Base-by-base conservation (phyloP, 2,113 vertebrate species). In the Pseudorectes ferrugineus region DNA sequence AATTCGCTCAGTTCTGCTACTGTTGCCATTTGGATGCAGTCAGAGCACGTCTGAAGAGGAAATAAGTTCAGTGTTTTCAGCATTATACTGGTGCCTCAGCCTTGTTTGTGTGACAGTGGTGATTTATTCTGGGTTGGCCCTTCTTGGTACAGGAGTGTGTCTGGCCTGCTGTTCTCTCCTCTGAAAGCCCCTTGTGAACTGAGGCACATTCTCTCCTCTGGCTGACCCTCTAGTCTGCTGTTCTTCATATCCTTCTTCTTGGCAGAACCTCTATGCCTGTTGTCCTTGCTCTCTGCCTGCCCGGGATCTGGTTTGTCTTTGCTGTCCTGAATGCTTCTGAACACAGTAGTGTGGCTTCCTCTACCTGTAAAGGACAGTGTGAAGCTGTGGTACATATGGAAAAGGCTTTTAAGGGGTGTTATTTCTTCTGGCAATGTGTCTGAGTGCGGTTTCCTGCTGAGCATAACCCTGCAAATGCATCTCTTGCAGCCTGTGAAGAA, bases 401-500 rank as follows among this genome's bases (percentile, higher is more conserved):
- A 54, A 36, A 45, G n/a, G 13, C 25, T 76, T 70, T 38, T 10
- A 28, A 15, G 25, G 23, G 26, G 2, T 31, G 49, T 17, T 78
- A 8, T 29, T 74, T 78, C 67, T 40, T 71, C 8, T 54, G 57
- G 29, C 22, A 31, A 7, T 24, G 9, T 21, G 22, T 51, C 22
- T 3, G 10, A 35, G 26, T n/a, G 42, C 22, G 62, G 38, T 51
- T 79, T 59, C 26, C 43, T 65, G 16, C 33, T 61, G 38, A 62
- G 33, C 4, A 2, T 95, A 49, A 96, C 61, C 57, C 29, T 29
- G 21, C 6, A 38, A 45, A 74, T n/a, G 38, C 61, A 12, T 91
- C 23, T 61, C 54, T 49, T 75, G 15, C 96, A 99, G 99, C 98
- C 99, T 4, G 98, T 98, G 61, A 99, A 99, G 97, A 99, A 99